phyloP scores from a whole-genome alignment of 2,888 invertebrate genomes.

The Eutolmus rufibarbis region DNA sequence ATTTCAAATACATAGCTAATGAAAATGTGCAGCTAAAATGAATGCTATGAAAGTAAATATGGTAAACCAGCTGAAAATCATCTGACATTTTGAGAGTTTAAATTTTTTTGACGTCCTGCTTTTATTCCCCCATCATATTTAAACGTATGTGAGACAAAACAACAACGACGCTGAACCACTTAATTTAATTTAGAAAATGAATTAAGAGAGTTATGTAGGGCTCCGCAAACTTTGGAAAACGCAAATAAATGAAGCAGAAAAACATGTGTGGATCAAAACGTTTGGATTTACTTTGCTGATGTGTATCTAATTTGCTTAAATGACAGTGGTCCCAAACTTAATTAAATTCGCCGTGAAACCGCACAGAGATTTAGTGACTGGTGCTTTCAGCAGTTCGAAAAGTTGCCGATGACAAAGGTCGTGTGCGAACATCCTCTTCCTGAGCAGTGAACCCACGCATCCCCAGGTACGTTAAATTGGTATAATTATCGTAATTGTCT shows the following conservation, averaged over 20 bases:
- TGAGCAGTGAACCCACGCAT: not conserved
- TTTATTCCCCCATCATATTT: not conserved
- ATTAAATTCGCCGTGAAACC: not conserved
- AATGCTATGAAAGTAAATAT: too few species aligned
- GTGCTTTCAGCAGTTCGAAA: not conserved
- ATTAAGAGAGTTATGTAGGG: not conserved
- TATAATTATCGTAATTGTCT: not conserved
- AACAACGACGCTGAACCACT: not conserved
- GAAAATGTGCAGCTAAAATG: too few species aligned
- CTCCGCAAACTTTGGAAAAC: not conserved
- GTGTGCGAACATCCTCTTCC: not conserved
- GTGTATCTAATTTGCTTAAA: not conserved
- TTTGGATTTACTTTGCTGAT: not conserved
- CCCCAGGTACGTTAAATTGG: not conserved
- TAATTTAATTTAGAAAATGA: not conserved
- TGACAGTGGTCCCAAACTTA: not conserved
- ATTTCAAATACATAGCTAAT: too few species aligned
- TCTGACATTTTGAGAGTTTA: not conserved
- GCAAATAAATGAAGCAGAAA: not conserved
- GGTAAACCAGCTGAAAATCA: too few species aligned
- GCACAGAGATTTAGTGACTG: not conserved
- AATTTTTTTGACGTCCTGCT: not conserved
- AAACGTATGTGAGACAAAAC: not conserved
- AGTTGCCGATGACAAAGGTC: not conserved
- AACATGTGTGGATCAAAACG: not conserved